A percentile compares a stretch with the other conserved stretches of the same genome.
Conservation (phyloP, 2,113 vertebrate species). For the Callipepla squamata region DNA sequence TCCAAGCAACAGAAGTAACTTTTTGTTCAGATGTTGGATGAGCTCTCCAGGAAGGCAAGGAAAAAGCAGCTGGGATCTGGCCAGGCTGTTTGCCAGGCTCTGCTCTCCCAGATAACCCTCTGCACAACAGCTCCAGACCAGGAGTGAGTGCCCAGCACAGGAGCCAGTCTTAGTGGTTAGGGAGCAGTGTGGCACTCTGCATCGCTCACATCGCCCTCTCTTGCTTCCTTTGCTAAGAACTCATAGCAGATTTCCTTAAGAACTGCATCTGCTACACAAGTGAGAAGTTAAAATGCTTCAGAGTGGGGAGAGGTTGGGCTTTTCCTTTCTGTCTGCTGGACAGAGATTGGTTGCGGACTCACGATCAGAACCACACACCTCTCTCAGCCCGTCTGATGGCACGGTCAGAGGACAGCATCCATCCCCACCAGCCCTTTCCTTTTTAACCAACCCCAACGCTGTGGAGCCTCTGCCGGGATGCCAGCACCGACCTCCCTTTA, state of each 20-base stretch:
- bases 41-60: background rate
- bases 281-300: background rate
- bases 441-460: constrained; percentile 26
- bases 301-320: background rate
- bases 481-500: background rate
- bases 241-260: background rate
- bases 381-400: background rate
- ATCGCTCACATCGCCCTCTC: background rate
- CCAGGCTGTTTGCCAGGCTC: background rate
- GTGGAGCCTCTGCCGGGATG: background rate
- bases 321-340: background rate
- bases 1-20: background rate
- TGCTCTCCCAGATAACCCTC: constrained; percentile 9
- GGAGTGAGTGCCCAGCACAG: background rate
- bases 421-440: constrained; percentile 32
- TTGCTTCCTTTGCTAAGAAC: background rate
- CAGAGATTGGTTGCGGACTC: background rate
- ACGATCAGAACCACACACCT: background rate
- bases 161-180: background rate
- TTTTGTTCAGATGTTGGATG: background rate
- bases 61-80: background rate
- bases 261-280: background rate
- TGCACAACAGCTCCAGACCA: constrained; percentile 14
- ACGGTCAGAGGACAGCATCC: background rate
- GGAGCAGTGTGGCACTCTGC: background rate